Conservation (phyloP, 2,888 invertebrate species). For the Tricholauxania praeusta region DNA sequence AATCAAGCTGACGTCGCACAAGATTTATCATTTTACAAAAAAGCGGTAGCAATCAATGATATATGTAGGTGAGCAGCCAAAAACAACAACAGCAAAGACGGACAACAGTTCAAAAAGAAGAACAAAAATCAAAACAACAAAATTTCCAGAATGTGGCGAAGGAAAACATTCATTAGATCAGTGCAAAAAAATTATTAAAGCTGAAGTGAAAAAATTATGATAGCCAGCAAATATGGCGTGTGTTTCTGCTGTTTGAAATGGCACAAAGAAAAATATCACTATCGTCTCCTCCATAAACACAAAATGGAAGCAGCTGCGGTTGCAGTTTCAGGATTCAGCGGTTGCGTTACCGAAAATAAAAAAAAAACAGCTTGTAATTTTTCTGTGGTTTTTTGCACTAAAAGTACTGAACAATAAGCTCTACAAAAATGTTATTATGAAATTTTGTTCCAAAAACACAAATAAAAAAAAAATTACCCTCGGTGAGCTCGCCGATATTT, state of each 20-base stretch:
- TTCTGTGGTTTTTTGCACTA: too few species aligned
- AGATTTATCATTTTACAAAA: slow-evolving; percentile 20
- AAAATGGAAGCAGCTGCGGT: too few species aligned
- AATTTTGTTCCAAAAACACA: too few species aligned
- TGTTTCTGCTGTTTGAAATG: slow-evolving; percentile 12
- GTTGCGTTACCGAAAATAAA: not conserved
- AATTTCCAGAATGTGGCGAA: not conserved
- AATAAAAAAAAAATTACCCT: too few species aligned
- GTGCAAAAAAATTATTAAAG: slow-evolving; percentile 17
- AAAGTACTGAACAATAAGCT: too few species aligned
- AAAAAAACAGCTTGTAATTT: slow-evolving; percentile 31
- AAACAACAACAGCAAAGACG: not conserved
- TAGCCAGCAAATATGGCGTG: slow-evolving; percentile 3
- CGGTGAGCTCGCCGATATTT: too few species aligned
- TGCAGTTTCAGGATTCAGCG: too few species aligned
- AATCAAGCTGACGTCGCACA: slow-evolving; percentile 1
- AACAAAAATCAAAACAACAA: too few species aligned
- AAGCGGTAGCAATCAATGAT: not conserved
- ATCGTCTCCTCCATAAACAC: not conserved
- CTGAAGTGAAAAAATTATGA: slow-evolving; percentile 15
- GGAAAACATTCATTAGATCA: slow-evolving; percentile 7
- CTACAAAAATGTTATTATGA: too few species aligned
- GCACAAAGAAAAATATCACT: slow-evolving; percentile 28
- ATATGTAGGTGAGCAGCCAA: not conserved
- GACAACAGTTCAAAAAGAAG: too few species aligned